Evolutionary conservation across 1,140 invertebrate species (phyloP).

Genomic region (Patella vulgata): DNA sequence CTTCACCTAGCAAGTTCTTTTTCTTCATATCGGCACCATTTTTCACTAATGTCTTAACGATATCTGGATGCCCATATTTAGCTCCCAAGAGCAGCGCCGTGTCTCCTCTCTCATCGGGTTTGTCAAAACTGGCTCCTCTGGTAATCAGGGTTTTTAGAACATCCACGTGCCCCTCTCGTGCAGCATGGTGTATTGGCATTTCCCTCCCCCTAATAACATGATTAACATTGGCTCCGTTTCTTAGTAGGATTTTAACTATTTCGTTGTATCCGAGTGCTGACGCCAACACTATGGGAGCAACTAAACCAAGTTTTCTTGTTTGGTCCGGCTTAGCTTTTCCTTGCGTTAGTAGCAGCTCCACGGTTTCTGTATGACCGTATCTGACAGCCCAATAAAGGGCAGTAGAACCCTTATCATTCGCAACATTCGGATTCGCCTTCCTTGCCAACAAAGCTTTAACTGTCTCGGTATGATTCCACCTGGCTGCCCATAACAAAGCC

Average conservation of each 20-base stretch:
- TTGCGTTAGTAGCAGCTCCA: constrained; percentile 40
- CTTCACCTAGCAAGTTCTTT: constrained; percentile 52
- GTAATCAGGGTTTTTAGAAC: constrained; percentile 40
- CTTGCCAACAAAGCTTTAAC: constrained; percentile 35
- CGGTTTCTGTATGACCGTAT: constrained; percentile 51
- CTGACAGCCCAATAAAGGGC: constrained; percentile 63
- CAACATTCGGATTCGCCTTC: constrained; percentile 44
- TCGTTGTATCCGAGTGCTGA: constrained; percentile 52
- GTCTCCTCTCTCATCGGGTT: constrained; percentile 52
- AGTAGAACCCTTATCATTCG: constrained; percentile 64
- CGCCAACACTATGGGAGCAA: constrained; percentile 56
- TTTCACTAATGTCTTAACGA: constrained; percentile 34
- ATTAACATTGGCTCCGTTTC: constrained; percentile 54
- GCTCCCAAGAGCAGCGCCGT: constrained; percentile 52
- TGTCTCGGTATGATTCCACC: constrained; percentile 46
- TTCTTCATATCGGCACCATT: constrained; percentile 41
- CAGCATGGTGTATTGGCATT: constrained; percentile 56
- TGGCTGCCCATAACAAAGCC: constrained; percentile 58
- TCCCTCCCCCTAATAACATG: constrained; percentile 48
- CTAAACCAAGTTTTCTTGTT: constrained; percentile 52
- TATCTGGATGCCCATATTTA: constrained; percentile 36
- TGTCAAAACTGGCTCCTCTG: constrained; percentile 36
- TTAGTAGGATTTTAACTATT: constrained; percentile 50
- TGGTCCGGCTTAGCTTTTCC: constrained; percentile 49
- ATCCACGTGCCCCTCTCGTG: constrained; percentile 47